phyloP scores from a whole-genome alignment of 2,113 vertebrate genomes.

The Gymnorhina tibicen region DNA sequence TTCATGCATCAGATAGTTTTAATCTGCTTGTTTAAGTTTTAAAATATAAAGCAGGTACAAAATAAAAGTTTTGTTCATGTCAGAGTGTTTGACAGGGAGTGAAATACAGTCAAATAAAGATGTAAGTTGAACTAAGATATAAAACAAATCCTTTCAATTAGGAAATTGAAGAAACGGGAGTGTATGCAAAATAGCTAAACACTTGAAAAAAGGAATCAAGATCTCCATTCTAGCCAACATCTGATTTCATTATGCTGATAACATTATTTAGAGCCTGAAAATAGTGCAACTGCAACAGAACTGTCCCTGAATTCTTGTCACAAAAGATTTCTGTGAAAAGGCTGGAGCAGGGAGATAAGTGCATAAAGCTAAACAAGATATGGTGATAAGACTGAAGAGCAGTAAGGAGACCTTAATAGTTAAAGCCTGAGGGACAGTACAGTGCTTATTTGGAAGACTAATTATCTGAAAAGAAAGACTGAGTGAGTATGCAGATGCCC shows the following conservation, averaged over 20 bases:
- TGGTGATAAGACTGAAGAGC: background rate
- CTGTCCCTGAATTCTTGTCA: background rate
- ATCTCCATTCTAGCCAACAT: background rate
- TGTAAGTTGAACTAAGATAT: background rate
- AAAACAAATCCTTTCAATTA: background rate
- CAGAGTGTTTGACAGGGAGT: background rate
- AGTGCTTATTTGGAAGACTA: background rate
- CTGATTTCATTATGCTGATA: background rate
- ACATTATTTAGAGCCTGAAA: background rate
- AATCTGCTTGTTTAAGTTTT: background rate
- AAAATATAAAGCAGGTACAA: background rate
- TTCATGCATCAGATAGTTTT: background rate
- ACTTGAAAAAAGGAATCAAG: background rate
- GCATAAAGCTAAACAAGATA: background rate
- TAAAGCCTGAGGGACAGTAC: background rate
- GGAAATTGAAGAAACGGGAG: background rate
- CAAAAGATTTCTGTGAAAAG: background rate
- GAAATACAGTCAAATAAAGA: background rate
- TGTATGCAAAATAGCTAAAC: background rate
- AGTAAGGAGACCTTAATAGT: background rate
- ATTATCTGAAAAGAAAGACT: background rate
- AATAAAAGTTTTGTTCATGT: background rate
- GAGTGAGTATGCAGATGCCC: background rate
- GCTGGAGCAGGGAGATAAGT: background rate
- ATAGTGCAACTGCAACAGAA: background rate